phyloP scores from a whole-genome alignment of 2,113 vertebrate genomes.

The Parus major region DNA sequence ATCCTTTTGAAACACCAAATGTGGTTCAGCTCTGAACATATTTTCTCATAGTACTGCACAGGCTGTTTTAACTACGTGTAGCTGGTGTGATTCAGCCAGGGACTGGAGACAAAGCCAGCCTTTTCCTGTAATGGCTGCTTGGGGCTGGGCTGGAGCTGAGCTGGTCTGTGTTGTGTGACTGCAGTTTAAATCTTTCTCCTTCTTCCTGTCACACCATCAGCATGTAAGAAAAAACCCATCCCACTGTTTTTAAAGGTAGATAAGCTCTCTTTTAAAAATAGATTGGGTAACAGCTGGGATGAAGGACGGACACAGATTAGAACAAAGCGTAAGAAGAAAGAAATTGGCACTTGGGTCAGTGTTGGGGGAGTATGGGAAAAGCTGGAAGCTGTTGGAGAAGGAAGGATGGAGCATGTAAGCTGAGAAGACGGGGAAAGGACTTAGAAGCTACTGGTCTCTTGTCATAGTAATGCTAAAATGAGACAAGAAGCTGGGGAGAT shows the following conservation, averaged over 20 bases:
- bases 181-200: not conserved
- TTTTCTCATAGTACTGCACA: not conserved
- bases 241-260: not conserved
- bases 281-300: not conserved
- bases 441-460: not conserved
- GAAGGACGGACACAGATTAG: not conserved
- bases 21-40: not conserved
- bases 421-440: slow-evolving; percentile 7
- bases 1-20: not conserved
- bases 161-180: not conserved
- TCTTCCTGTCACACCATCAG: not conserved
- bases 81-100: not conserved
- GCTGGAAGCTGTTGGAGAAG: not conserved
- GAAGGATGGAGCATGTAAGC: not conserved
- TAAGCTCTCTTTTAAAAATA: not conserved
- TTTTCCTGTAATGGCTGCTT: slow-evolving; percentile 59
- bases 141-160: slow-evolving; percentile 26
- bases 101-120: slow-evolving; percentile 51
- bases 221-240: not conserved
- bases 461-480: not conserved
- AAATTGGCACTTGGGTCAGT: not conserved
- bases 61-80: not conserved
- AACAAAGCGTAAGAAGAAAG: not conserved
- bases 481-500: not conserved
- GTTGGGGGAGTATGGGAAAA: not conserved